phyloP scores from a whole-genome alignment of 2,113 vertebrate species.

The Bos taurus region ARS-UCD2.0 NC_037331.1:79867001-79867500 shows the following conservation, averaged over 20 bases:
- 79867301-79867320: background rate
- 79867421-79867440: background rate
- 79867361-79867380: background rate
- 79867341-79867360: background rate
- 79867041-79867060: background rate
- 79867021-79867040: background rate
- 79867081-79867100: background rate
- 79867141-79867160: background rate
- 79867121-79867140: background rate
- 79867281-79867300: background rate
- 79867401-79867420: background rate
- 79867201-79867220: background rate
- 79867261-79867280: background rate
- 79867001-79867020: background rate
- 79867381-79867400: background rate
- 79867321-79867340: background rate
- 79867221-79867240: background rate
- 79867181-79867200: background rate
- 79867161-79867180: background rate
- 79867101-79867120: constrained; percentile 8
- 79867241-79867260: background rate
- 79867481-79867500: background rate
- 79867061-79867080: background rate
- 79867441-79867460: background rate
- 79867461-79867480: background rate